Evolutionary conservation across 2,113 vertebrate species (phyloP), one percentile per base, ranked within the genome.

Genomic region (Phyllostomus hastatus): DNA sequence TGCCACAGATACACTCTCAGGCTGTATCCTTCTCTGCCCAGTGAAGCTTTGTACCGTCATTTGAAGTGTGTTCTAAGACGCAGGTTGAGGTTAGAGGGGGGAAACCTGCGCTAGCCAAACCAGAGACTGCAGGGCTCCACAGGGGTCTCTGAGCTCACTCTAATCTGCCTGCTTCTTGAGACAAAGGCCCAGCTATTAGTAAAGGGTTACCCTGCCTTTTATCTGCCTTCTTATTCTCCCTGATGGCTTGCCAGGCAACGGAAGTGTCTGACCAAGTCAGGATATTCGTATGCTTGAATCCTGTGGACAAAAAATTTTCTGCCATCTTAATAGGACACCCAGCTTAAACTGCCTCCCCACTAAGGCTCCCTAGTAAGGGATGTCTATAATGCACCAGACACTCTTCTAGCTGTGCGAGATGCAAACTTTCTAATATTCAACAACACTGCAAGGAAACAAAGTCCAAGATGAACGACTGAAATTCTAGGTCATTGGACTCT

Each of bases 331-430:
- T 1, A 64, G 35, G 17, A 83, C 33, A 16, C 8, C 15, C 38
- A 48, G 1, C 15, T 88, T 43, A n/a, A 4, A 31, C 1, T 14
- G 7, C 1, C 59, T 19, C 35, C 4, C 48, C 10, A 0, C 3
- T 33, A 33, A 46, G 4, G 16, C 19, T 73, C 28, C 8, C 31
- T 17, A 17, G 28, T 61, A 15, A 88, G 33, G 7, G 43, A 12
- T 8, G 28, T 33, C 6, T 59, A 7, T 8, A 22, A 54, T 52
- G 9, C 26, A 2, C 4, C 4, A 41, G 22, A 19, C 1, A 33
- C 1, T 16, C 4, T 20, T 26, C 20, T 16, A 67, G 7, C 22
- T 50, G 3, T 10, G 8, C 5, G 79, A 11, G 8, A 5, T 19
- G 16, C 1, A 14, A 54, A 26, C 33, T 41, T 76, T 75, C 11